Conservation (phyloP, 2,113 vertebrate species). For the Phrynosoma platyrhinos region DNA sequence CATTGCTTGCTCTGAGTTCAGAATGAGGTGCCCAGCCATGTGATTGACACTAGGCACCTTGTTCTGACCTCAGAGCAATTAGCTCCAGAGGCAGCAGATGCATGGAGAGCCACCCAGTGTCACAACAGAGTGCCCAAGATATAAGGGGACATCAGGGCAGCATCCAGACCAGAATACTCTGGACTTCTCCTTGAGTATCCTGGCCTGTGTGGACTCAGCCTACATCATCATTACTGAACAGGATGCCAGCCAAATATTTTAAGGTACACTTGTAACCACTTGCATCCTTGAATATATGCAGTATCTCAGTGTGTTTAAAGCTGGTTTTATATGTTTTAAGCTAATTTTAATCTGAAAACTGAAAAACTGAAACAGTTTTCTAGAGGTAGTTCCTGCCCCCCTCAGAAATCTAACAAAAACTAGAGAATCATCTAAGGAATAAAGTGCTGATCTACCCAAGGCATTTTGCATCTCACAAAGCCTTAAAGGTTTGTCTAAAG, state of each 20-base stretch:
- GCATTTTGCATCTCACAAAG: conserved; percentile 37
- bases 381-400: conserved; percentile 10
- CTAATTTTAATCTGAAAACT: background rate
- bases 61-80: too few species aligned
- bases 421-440: conserved; percentile 47
- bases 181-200: too few species aligned
- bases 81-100: too few species aligned
- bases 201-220: too few species aligned
- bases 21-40: too few species aligned
- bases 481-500: background rate
- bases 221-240: too few species aligned
- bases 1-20: too few species aligned
- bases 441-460: conserved; percentile 47
- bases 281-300: background rate
- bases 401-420: conserved; percentile 29
- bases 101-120: too few species aligned
- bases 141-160: too few species aligned
- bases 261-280: background rate
- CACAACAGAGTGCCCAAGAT: too few species aligned
- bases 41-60: too few species aligned
- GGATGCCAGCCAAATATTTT: background rate
- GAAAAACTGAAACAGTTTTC: background rate
- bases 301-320: background rate
- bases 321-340: background rate
- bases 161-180: too few species aligned